Percentiles rank a stretch among this genome's conserved stretches.
These are phyloP conservation scores for Alosa alosa DNA, from an alignment of 2,113 vertebrate species.

Conservation along the genomic window DNA sequence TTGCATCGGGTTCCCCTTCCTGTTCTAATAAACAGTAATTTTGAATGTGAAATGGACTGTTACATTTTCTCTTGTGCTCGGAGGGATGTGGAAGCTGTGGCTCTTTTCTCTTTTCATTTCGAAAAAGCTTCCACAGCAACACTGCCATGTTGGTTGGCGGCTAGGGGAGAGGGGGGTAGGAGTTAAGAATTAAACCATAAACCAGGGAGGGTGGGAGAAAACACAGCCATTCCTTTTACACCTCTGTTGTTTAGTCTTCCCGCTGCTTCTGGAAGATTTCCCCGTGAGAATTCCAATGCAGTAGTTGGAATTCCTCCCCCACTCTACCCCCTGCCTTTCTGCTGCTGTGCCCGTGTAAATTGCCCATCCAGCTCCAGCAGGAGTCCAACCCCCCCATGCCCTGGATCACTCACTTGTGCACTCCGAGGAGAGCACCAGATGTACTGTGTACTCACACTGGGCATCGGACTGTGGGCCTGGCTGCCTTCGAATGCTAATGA, in stretches of 20 bases:
- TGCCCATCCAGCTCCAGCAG: neutral
- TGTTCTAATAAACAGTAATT: neutral
- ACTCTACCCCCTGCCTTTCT: neutral
- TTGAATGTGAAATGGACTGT: conserved; percentile 8
- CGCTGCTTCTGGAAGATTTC: neutral
- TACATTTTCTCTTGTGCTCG: neutral
- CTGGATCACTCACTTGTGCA: too few species aligned
- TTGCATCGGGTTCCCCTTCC: too few species aligned
- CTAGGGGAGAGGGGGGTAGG: neutral
- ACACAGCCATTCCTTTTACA: neutral
- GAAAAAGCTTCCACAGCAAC: neutral
- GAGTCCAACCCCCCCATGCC: too few species aligned
- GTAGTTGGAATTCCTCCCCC: neutral
- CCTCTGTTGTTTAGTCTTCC: neutral
- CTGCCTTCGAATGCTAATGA: neutral
- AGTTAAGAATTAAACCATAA: neutral
- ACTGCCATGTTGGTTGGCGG: neutral
- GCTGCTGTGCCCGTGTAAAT: neutral
- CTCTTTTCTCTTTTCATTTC: neutral
- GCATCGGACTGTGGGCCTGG: neutral
- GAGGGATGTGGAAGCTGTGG: neutral
- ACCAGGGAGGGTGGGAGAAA: neutral
- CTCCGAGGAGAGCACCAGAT: neutral
- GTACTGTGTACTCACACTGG: neutral
- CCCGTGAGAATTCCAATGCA: neutral